Evolutionary conservation across 2,888 invertebrate species (phyloP), one percentile per base, ranked within the genome.

Genomic region (Aelia acuminata): DNA sequence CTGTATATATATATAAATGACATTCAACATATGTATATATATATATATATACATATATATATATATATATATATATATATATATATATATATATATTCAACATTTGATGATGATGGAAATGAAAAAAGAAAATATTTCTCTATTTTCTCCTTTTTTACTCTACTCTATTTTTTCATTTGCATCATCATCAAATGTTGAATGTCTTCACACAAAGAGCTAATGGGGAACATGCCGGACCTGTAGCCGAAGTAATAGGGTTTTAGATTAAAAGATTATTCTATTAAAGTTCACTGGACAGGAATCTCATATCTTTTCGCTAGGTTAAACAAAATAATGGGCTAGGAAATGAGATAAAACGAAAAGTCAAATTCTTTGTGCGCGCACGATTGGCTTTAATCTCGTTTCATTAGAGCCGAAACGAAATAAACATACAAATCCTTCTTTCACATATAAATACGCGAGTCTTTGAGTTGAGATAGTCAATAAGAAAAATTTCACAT

Each of bases 281-380:
- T 47, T 43, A 80, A 80, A 43, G 80, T 47, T 47, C 80, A 80
- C 80, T 80, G 43, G n/a, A 47, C 80, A 80, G 80, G 80, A 80
- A 80, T 22, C 43, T 43, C 43, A 80, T 80, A 80, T 80, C n/a
- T 80, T 80, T 80, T 80, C 80, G 80, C 80, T 80, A 80, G 80
- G 80, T 47, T 80, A 80, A 80, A n/a, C 80, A 80, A 80, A 43
- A 39, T 80, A 80, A 80, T 80, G 43, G 80, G 20, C 39, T 43
- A 43, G 39, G n/a, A 80, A 43, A 80, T 35, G 43, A 80, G 80
- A 80, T 80, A 43, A 80, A 80, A 80, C 10, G 43, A 26, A 70
- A 70, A 18, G 20, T 35, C 31, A 70, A 35, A 20, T 70, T 70
- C 63, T 70, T 70, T 70, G 63, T 70, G 63, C n/a, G 63, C n/a